These are phyloP conservation scores for Sarcophaga carnaria DNA, from an alignment of 2,888 invertebrate species.

Conservation along the genomic window DNA sequence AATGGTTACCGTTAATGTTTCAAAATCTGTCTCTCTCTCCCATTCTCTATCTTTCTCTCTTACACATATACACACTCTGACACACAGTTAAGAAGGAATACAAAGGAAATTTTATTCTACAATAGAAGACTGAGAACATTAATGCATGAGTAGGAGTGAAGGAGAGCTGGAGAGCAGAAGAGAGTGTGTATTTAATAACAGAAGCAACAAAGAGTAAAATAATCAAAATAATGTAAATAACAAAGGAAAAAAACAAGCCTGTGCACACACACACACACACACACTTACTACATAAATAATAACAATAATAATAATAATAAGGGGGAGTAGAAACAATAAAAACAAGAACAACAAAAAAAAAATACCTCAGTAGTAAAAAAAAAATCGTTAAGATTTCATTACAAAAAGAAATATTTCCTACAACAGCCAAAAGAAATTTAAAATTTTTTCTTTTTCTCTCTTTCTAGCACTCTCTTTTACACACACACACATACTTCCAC, in stretches of 20 bases:
- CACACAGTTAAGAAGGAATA: not conserved
- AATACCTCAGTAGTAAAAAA: no score
- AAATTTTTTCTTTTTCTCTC: no score
- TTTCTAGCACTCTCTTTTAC: no score
- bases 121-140: not conserved
- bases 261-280: not conserved
- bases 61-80: not conserved
- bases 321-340: no score
- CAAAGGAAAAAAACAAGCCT: not conserved
- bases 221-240: not conserved
- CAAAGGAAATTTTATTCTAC: not conserved
- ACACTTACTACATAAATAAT: not conserved
- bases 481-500: no score
- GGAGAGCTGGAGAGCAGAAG: not conserved
- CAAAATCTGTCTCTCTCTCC: not conserved
- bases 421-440: no score
- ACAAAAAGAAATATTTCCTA: no score
- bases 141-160: not conserved
- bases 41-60: not conserved
- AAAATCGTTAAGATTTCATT: no score
- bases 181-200: not conserved
- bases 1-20: not conserved
- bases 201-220: not conserved
- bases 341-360: no score
- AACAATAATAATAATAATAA: not conserved